Percentiles rank a stretch among this genome's conserved stretches.
phyloP scores from a whole-genome alignment of 2,113 vertebrate genomes.

The Nipponia nippon region DNA sequence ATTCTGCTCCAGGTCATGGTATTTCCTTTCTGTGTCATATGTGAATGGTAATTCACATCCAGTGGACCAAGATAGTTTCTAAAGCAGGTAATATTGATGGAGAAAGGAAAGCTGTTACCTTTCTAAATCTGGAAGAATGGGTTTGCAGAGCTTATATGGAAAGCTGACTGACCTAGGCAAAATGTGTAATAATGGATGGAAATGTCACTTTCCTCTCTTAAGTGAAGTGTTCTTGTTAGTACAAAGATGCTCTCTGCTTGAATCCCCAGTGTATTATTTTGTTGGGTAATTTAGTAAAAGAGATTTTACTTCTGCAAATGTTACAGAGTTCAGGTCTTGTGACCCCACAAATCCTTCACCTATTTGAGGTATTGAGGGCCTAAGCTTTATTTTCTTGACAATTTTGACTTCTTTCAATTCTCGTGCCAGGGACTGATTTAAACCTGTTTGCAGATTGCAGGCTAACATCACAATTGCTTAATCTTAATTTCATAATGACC shows the following conservation, averaged over 20 bases:
- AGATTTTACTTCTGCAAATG: not conserved
- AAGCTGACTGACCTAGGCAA: not conserved
- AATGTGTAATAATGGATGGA: not conserved
- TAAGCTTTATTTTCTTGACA: not conserved
- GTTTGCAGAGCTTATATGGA: not conserved
- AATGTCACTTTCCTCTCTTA: not conserved
- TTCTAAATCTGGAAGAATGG: not conserved
- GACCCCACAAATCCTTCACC: not conserved
- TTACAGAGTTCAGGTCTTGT: not conserved
- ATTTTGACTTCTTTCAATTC: not conserved
- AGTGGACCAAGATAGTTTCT: not conserved
- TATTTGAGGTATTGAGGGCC: not conserved
- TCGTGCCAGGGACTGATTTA: not conserved
- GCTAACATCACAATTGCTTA: not conserved
- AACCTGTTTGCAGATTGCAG: not conserved
- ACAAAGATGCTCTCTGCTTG: not conserved
- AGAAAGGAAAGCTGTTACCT: not conserved
- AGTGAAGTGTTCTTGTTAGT: not conserved
- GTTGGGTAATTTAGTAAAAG: not conserved
- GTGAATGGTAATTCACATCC: not conserved
- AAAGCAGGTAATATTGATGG: not conserved
- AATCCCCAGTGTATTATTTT: not conserved
- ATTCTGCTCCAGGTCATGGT: not conserved
- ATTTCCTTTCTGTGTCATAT: not conserved
- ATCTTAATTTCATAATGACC: not conserved